phyloP scores from a whole-genome alignment of 1,140 invertebrate species.

The Trachymyrmex septentrionalis region DNA sequence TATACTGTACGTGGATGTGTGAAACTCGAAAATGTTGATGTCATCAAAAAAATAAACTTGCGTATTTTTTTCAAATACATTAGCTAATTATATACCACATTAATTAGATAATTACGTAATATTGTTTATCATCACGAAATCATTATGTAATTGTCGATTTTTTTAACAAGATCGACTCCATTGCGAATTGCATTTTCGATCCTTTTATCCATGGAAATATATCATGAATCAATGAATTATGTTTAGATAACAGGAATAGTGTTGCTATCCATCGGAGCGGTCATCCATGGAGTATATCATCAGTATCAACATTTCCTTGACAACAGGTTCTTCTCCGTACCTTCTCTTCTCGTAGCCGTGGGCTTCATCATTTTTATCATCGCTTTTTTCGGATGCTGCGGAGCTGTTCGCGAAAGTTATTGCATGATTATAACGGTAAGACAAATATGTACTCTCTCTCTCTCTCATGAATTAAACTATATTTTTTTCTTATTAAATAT shows the following conservation, averaged over 20 bases:
- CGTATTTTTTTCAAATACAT: not conserved
- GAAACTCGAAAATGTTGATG: not conserved
- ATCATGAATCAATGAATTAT: conserved; percentile 26
- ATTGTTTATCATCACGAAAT: not conserved
- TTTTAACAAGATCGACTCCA: not conserved
- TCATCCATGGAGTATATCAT: conserved; percentile 89
- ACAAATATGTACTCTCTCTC: not conserved
- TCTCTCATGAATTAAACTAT: too few species aligned
- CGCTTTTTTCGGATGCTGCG: conserved; percentile 95
- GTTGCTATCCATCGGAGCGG: conserved; percentile 89
- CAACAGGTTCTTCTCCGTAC: conserved; percentile 88
- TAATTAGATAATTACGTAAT: not conserved
- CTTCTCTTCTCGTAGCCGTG: conserved; percentile 92
- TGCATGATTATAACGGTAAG: conserved; percentile 92
- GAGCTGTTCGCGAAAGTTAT: conserved; percentile 93
- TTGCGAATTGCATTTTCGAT: not conserved
- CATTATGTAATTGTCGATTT: conserved; percentile 12
- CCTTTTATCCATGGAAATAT: conserved; percentile 9
- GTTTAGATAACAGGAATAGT: conserved; percentile 91
- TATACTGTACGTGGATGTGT: not conserved
- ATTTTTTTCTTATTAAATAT: not conserved
- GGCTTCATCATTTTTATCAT: conserved; percentile 93
- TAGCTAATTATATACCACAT: not conserved
- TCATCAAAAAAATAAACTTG: not conserved
- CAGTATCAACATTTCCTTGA: conserved; percentile 90